phyloP scores from a whole-genome alignment of 53 echinoderm and acorn worm genomes.

The Zoroaster sp. region DNA sequence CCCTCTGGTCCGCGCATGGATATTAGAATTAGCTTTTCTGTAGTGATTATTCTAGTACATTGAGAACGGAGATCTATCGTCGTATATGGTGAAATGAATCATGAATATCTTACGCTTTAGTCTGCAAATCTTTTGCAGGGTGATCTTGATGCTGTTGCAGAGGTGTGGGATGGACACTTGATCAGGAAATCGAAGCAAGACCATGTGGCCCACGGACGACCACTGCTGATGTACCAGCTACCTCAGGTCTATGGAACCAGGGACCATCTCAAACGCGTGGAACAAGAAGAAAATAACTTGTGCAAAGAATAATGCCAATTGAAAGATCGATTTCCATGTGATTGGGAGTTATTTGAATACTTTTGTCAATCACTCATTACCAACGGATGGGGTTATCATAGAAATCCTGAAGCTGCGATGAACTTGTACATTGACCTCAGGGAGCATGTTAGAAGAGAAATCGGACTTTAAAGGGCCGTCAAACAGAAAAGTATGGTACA shows the following conservation, averaged over 20 bases:
- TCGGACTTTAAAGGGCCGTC: neutral
- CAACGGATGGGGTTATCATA: constrained; percentile 7
- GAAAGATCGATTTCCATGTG: constrained; percentile 44
- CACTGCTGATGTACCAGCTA: constrained; percentile 28
- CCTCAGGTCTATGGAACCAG: constrained; percentile 36
- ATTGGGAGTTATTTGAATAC: constrained; percentile 15
- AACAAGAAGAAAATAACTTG: neutral
- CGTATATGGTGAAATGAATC: neutral
- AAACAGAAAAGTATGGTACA: neutral
- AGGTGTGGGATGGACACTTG: constrained; percentile 33
- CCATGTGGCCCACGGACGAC: constrained; percentile 33
- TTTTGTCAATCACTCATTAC: neutral
- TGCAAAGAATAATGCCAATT: constrained; percentile 35
- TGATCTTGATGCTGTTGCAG: constrained; percentile 25
- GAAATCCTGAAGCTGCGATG: constrained; percentile 44
- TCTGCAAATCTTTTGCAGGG: constrained; percentile 8
- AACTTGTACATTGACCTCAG: constrained; percentile 31
- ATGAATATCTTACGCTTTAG: neutral
- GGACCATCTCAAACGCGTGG: constrained; percentile 28
- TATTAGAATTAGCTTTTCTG: too few species aligned
- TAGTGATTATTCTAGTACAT: too few species aligned
- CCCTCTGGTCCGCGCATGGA: too few species aligned
- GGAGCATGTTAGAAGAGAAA: constrained; percentile 7
- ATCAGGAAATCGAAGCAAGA: constrained; percentile 36
- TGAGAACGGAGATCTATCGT: neutral